phyloP scores from a whole-genome alignment of 1,140 invertebrate genomes.

The Holotrichia oblita region DNA sequence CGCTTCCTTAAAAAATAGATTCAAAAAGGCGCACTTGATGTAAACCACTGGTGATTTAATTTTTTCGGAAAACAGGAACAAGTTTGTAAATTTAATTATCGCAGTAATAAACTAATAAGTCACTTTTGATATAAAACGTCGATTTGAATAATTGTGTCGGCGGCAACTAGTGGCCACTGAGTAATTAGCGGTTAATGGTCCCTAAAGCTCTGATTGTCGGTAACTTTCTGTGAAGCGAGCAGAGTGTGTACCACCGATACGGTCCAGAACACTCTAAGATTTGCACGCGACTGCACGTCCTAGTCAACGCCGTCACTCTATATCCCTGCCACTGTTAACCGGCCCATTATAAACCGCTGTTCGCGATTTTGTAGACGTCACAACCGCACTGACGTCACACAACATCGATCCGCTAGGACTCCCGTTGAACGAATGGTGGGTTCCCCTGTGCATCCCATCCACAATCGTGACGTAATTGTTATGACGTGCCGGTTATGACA shows the following conservation, averaged over 20 bases:
- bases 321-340: constrained; percentile 58
- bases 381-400: constrained; percentile 50
- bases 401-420: constrained; percentile 40
- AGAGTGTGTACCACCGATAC: constrained; percentile 27
- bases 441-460: constrained; percentile 3
- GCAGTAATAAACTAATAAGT: constrained; percentile 22
- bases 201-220: constrained; percentile 41
- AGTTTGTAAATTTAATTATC: constrained; percentile 14
- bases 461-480: constrained; percentile 48
- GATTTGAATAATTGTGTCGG: constrained; percentile 4
- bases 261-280: constrained; percentile 47
- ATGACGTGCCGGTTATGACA: constrained; percentile 50
- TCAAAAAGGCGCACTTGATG: constrained; percentile 5
- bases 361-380: constrained; percentile 55
- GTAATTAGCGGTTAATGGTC: constrained; percentile 29
- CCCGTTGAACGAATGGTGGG: constrained; percentile 27
- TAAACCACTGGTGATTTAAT: constrained; percentile 16
- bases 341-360: constrained; percentile 57
- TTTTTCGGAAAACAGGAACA: constrained; percentile 22
- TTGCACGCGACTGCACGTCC: constrained; percentile 53
- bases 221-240: constrained; percentile 34
- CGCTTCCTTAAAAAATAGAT: constrained; percentile 17
- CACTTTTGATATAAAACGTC: constrained; percentile 24
- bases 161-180: constrained; percentile 16
- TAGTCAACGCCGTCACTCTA: constrained; percentile 53